Percentiles rank a stretch among this genome's conserved stretches.
These are phyloP conservation scores for Chloropsis cyanopogon DNA, from an alignment of 2,113 vertebrate species.

Conservation along the genomic window DNA sequence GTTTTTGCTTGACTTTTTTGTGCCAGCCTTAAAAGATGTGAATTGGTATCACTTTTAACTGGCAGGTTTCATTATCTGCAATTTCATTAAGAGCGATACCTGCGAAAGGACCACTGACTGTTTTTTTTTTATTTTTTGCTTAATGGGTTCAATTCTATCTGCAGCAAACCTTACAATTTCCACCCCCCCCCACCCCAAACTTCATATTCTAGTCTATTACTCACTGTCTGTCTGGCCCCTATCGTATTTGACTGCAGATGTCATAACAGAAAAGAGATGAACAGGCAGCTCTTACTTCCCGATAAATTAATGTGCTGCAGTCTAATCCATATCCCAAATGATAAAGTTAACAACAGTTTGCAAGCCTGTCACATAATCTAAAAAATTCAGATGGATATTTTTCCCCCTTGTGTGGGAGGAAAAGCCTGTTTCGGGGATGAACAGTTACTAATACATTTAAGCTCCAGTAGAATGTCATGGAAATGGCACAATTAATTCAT, in stretches of 20 bases:
- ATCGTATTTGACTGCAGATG: slow-evolving; percentile 57
- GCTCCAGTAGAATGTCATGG: slow-evolving; percentile 41
- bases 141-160: slow-evolving; percentile 64
- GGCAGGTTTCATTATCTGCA: slow-evolving; percentile 36
- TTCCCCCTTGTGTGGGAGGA: background rate
- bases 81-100: slow-evolving; percentile 41
- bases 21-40: background rate
- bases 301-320: slow-evolving; percentile 54
- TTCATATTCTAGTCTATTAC: slow-evolving; percentile 60
- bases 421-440: slow-evolving; percentile 42
- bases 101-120: slow-evolving; percentile 31
- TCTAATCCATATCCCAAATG: slow-evolving; percentile 52
- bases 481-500: slow-evolving; percentile 63
- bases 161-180: slow-evolving; percentile 48
- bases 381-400: slow-evolving; percentile 61
- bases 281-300: slow-evolving; percentile 31
- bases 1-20: background rate
- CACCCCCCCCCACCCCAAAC: background rate
- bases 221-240: slow-evolving; percentile 52
- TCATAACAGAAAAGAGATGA: slow-evolving; percentile 56
- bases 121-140: slow-evolving; percentile 35
- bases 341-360: slow-evolving; percentile 61
- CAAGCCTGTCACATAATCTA: slow-evolving; percentile 56
- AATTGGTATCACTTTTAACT: slow-evolving; percentile 42
- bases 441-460: slow-evolving; percentile 41